Conservation (phyloP, 2,113 vertebrate genomes). For the Petrocephalus microphthalmus region DNA sequence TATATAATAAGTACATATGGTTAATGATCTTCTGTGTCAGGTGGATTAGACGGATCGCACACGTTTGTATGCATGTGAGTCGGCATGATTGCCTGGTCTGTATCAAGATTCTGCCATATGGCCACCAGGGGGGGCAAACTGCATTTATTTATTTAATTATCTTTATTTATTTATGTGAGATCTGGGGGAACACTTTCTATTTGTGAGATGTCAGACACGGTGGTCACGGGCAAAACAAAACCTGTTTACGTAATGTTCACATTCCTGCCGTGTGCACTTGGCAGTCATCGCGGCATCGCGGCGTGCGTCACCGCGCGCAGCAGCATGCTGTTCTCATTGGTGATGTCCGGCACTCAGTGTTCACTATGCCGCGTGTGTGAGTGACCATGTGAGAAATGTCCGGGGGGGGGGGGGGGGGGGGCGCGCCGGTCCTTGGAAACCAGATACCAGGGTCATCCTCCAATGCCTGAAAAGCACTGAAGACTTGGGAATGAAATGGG, state of each 20-base stretch:
- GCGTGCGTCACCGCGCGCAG: not conserved
- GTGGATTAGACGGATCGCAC: not conserved
- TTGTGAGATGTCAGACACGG: not conserved
- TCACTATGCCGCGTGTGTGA: not conserved
- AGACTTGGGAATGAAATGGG: not conserved
- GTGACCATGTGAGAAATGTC: not conserved
- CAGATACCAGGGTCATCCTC: not conserved
- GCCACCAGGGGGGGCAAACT: not conserved
- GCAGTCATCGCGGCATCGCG: not conserved
- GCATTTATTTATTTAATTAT: not conserved
- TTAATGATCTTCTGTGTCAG: not conserved
- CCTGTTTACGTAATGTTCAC: not conserved
- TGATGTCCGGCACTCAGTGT: not conserved
- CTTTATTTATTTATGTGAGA: not conserved
- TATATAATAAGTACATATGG: not conserved
- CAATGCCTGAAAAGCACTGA: not conserved
- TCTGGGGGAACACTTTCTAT: not conserved
- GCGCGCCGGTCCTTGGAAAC: conserved; percentile 2
- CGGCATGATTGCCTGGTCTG: not conserved
- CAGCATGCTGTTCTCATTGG: not conserved
- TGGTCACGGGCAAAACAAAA: not conserved
- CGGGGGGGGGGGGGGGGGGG: not conserved
- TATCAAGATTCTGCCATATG: not conserved
- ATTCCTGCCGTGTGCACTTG: not conserved
- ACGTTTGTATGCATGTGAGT: not conserved